Conservation (phyloP, 2,888 invertebrate species). For the Dascillus cervinus region DNA sequence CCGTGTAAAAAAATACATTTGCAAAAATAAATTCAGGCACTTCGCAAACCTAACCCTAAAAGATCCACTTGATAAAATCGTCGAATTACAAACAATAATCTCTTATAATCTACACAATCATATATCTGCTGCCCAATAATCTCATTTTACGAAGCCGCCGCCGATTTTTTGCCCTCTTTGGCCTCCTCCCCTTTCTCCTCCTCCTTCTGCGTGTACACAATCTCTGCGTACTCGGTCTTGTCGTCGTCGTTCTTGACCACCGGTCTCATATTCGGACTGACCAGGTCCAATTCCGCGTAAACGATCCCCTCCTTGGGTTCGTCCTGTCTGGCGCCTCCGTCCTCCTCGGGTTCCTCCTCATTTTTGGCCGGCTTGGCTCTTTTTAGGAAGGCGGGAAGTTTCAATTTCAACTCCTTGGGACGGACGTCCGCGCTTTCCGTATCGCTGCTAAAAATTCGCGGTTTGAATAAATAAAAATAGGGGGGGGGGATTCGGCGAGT, state of each 20-base stretch:
- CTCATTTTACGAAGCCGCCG: too few species aligned
- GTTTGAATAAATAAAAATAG: too few species aligned
- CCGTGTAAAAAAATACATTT: too few species aligned
- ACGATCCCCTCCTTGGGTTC: slow-evolving; percentile 47
- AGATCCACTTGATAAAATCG: too few species aligned
- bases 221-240: slow-evolving; percentile 74
- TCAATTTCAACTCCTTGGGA: slow-evolving; percentile 26
- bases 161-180: too few species aligned
- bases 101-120: too few species aligned
- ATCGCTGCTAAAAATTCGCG: slow-evolving; percentile 63
- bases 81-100: too few species aligned
- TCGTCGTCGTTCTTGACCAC: slow-evolving; percentile 49
- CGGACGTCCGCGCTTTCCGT: slow-evolving; percentile 57
- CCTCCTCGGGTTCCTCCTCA: slow-evolving; percentile 15
- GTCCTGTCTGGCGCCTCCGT: slow-evolving; percentile 9
- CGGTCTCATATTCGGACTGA: slow-evolving; percentile 40
- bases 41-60: too few species aligned
- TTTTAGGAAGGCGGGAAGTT: slow-evolving; percentile 30
- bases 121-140: too few species aligned
- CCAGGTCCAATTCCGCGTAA: slow-evolving; percentile 64
- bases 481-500: too few species aligned
- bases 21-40: too few species aligned
- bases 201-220: slow-evolving; percentile 60
- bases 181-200: too few species aligned
- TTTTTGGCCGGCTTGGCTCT: slow-evolving; percentile 20